Evolutionary conservation across 2,888 invertebrate species (phyloP).

Genomic region (Cylindroiulus punctatus): DNA sequence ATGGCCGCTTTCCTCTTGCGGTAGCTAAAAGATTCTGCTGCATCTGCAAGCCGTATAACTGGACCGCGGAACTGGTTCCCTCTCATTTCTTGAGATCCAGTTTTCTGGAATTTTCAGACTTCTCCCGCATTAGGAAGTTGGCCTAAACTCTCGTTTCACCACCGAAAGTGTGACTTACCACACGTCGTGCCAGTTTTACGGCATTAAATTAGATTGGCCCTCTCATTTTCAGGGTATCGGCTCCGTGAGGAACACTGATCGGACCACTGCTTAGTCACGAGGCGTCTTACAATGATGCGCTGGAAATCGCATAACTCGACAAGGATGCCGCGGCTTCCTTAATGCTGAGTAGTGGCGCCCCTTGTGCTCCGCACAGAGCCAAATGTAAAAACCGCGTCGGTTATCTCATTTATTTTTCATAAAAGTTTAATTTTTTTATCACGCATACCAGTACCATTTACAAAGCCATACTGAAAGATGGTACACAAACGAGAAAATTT

Average conservation of each 20-base stretch:
- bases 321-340: background rate
- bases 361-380: background rate
- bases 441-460: conserved; percentile 23
- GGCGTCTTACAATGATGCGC: background rate
- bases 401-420: conserved; percentile 45
- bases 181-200: too few relatives aligned
- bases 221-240: background rate
- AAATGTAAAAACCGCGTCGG: conserved; percentile 16
- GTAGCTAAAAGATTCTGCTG: background rate
- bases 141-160: too few relatives aligned
- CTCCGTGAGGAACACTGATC: background rate
- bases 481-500: background rate
- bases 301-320: background rate
- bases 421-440: conserved; percentile 35
- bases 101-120: background rate
- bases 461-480: background rate
- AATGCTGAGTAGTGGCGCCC: background rate
- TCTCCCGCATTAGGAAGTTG: background rate
- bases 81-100: background rate
- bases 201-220: background rate
- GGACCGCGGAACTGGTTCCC: background rate
- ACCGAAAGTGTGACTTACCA: too few relatives aligned
- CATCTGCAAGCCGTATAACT: background rate
- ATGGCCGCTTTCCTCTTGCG: background rate
- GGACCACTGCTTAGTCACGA: background rate